Evolutionary conservation across 2,888 invertebrate species (phyloP), one percentile per base, ranked within the genome.

Genomic region (Alsophila aescularia): DNA sequence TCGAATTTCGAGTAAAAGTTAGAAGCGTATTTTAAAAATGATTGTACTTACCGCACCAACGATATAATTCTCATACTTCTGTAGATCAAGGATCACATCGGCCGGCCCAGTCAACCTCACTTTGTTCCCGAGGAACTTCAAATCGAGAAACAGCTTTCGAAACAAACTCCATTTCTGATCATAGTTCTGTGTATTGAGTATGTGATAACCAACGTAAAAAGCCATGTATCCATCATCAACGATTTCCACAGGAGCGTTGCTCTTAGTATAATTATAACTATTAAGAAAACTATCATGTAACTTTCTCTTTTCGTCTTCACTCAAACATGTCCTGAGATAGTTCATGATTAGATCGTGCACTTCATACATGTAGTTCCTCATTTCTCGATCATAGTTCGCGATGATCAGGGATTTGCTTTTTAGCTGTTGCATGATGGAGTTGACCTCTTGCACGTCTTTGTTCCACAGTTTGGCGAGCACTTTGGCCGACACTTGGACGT

Each of bases 201-300:
- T 85, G 79, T 96, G 96, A 71, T 95, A 94, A 6, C 95, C 96
- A 43, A 96, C 92, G 70, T 95, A 95, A 29, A 93, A 94, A 9
- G 93, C 94, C 67, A 95, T 95, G 70, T 96, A 96, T 41, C 95
- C 95, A 72, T 96, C 96, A 59, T 95, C 92, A 0, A 94, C 93
- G 13, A 96, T 89, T 52, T 93, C 92, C 0, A 93, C 87, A 18
- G 90, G 83, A 0, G 92, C 92, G 64, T 93, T 89, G 6, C 83
- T 77, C 39, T 92, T 93, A 13, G 80, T 81, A 57, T 87, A 87
- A 10, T 86, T 73, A 70, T 95, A 96, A 47, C 92, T 93, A 12
- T 90, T 85, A 3, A 96, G 80, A 24, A 96, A 89, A 16, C 90
- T 90, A 42, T 80, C 77, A 63, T 96, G 95, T 57, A 93, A 77